These are phyloP conservation scores for Erebia aethiops DNA, from an alignment of 2,888 invertebrate species.

Conservation along the genomic window DNA sequence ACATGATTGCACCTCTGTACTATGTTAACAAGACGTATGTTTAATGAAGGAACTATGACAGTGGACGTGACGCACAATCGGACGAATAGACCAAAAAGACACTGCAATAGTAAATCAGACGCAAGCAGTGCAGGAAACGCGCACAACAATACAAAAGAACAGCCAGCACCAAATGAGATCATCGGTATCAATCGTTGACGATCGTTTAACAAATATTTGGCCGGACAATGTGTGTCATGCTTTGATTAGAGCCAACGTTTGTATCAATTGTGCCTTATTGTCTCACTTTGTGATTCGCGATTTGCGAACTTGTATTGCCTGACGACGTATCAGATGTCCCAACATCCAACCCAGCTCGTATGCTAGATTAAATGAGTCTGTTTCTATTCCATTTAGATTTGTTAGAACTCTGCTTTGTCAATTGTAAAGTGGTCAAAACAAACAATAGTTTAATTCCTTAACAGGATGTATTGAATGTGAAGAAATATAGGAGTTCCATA, in stretches of 20 bases:
- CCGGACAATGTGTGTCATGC: slow-evolving; percentile 51
- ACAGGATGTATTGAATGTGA: background rate
- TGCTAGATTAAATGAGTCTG: background rate
- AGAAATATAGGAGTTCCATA: too few species aligned
- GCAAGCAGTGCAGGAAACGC: background rate
- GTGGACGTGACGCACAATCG: background rate
- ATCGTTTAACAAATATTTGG: slow-evolving; percentile 56
- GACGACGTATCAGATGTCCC: slow-evolving; percentile 31
- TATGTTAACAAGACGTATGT: background rate
- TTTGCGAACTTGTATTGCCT: slow-evolving; percentile 33
- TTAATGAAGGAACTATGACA: background rate
- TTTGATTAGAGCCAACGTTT: slow-evolving; percentile 60
- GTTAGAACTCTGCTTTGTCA: background rate
- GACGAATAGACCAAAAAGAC: background rate
- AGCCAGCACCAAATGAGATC: slow-evolving; percentile 51
- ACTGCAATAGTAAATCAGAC: slow-evolving; percentile 10
- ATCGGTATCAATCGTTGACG: slow-evolving; percentile 44
- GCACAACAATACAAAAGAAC: slow-evolving; percentile 34
- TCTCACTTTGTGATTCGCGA: slow-evolving; percentile 36
- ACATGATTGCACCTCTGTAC: too few species aligned
- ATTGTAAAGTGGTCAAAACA: background rate
- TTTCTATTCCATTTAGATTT: slow-evolving; percentile 1
- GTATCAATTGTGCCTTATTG: slow-evolving; percentile 61
- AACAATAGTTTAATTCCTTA: background rate
- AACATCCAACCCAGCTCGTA: background rate